Evolutionary conservation across 2,797 vertebrate species (phyloP).

Genomic region (Tadarida brasiliensis): DNA sequence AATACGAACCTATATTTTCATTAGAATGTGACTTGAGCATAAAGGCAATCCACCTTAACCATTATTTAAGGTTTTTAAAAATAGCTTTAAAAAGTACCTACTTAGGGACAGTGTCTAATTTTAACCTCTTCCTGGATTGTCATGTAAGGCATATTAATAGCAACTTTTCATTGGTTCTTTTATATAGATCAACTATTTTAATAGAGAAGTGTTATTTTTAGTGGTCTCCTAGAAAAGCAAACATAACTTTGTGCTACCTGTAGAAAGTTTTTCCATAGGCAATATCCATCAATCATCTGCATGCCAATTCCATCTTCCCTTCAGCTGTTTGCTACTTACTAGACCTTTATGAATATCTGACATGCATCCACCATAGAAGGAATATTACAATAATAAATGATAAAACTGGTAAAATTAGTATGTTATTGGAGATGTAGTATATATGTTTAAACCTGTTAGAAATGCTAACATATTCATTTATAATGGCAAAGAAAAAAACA

Average conservation of each 20-base stretch:
- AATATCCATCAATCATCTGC: not conserved
- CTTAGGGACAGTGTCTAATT: not conserved
- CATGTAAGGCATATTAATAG: not conserved
- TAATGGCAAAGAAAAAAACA: slow-evolving; percentile 42
- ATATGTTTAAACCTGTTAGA: not conserved
- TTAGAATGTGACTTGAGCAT: not conserved
- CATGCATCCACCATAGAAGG: not conserved
- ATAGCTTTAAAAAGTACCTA: not conserved
- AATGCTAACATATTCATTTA: slow-evolving; percentile 9
- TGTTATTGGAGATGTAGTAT: not conserved
- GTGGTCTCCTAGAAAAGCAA: slow-evolving; percentile 9
- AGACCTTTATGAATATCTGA: slow-evolving; percentile 28
- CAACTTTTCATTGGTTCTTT: not conserved
- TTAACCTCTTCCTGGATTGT: not conserved
- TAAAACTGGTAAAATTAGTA: not conserved
- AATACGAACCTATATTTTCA: not conserved
- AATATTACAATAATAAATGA: not conserved
- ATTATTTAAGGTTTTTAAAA: not conserved
- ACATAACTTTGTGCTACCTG: slow-evolving; percentile 42
- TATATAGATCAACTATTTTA: not conserved
- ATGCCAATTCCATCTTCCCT: not conserved
- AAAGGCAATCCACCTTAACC: not conserved
- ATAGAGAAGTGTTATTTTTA: not conserved
- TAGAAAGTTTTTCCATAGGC: slow-evolving; percentile 12
- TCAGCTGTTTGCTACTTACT: not conserved